Evolutionary conservation across 2,888 invertebrate genomes (phyloP).

Genomic region (Dryadula phaetusa): DNA sequence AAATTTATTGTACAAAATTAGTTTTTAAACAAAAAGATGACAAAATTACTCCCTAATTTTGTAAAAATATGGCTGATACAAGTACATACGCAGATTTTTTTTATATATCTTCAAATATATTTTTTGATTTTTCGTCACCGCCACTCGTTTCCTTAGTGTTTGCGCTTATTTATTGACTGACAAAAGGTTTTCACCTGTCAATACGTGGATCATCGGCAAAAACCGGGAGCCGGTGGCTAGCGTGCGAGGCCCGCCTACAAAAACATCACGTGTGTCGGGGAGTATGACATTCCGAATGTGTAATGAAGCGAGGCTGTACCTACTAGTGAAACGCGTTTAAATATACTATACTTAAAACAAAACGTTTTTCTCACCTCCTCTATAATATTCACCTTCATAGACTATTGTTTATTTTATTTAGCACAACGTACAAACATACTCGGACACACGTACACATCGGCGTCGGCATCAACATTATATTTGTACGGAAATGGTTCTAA

Average conservation of each 20-base stretch:
- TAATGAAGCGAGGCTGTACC: slow-evolving; percentile 64
- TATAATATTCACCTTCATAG: slow-evolving; percentile 12
- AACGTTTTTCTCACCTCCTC: slow-evolving; percentile 36
- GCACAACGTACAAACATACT: not conserved
- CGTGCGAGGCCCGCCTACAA: slow-evolving; percentile 43
- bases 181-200: slow-evolving; percentile 66
- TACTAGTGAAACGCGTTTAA: slow-evolving; percentile 44
- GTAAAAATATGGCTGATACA: no score
- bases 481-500: not conserved
- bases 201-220: slow-evolving; percentile 48
- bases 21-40: no score
- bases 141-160: not conserved
- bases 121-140: not conserved
- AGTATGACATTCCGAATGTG: slow-evolving; percentile 67
- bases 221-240: slow-evolving; percentile 54
- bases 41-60: no score
- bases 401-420: not conserved
- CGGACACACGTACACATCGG: no score
- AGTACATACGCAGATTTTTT: no score
- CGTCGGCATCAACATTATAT: not conserved
- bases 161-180: slow-evolving; percentile 26
- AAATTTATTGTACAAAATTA: no score
- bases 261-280: slow-evolving; percentile 46
- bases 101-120: no score
- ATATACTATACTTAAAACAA: slow-evolving; percentile 37